Conservation (phyloP, 2,888 invertebrate species). For the Xylocampa areola region DNA sequence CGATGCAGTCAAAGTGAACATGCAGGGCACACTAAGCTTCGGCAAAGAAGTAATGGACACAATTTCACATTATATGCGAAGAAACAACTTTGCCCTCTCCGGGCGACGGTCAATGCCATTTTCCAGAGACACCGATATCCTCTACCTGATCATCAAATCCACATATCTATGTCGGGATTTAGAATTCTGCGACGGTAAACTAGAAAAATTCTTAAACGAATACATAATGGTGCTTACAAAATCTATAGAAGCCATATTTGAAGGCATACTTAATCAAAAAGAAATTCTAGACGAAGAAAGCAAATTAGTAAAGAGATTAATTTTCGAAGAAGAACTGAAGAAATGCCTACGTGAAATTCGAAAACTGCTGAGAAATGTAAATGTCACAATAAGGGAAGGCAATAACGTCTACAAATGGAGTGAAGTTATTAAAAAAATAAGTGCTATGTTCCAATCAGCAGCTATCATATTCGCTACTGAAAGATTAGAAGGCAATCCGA, state of each 20-base stretch:
- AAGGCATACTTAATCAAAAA: slow-evolving; percentile 56
- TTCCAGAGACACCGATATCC: slow-evolving; percentile 54
- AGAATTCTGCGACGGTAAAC: slow-evolving; percentile 64
- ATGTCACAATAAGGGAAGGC: slow-evolving; percentile 58
- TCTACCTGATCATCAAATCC: slow-evolving; percentile 63
- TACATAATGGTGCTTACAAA: slow-evolving; percentile 69
- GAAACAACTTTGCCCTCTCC: slow-evolving; percentile 16
- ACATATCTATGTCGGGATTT: slow-evolving; percentile 69
- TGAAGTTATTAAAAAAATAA: slow-evolving; percentile 73
- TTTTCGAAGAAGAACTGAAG: slow-evolving; percentile 65
- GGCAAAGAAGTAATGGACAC: slow-evolving; percentile 77
- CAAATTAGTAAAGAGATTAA: slow-evolving; percentile 26
- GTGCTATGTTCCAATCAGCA: slow-evolving; percentile 70
- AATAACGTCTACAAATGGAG: slow-evolving; percentile 68
- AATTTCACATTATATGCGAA: slow-evolving; percentile 63
- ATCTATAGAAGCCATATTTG: slow-evolving; percentile 65
- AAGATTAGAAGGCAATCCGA: slow-evolving; percentile 54
- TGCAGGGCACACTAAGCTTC: slow-evolving; percentile 75
- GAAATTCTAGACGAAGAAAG: slow-evolving; percentile 24
- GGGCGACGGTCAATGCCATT: slow-evolving; percentile 59
- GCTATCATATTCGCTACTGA: slow-evolving; percentile 60
- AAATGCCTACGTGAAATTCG: slow-evolving; percentile 61
- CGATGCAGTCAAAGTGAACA: slow-evolving; percentile 72
- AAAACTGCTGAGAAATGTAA: slow-evolving; percentile 62
- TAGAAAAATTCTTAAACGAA: slow-evolving; percentile 68